Evolutionary conservation across 2,797 vertebrate species (phyloP), one percentile per base, ranked within the genome.

Genomic region (Gallinago nigripennis): DNA sequence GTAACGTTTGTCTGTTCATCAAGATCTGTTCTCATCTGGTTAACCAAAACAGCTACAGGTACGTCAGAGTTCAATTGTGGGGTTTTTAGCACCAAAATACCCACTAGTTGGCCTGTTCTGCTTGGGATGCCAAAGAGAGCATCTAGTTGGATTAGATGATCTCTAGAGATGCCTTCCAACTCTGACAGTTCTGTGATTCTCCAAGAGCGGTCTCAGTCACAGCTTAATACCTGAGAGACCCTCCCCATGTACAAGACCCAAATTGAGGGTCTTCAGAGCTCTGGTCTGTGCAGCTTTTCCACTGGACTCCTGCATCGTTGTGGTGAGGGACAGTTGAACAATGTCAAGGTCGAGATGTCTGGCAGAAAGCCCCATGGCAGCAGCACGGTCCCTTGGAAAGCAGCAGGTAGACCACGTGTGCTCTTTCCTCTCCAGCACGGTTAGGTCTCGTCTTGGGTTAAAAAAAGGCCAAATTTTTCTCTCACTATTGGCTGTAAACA

Each of bases 271-370:
- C 28, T 64, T 23, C n/a, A 75, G 33, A 30, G 48, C 33, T 85
- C 43, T 76, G 27, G 24, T 37, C 48, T 33, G 11, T 50, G 15
- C 18, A 8, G 8, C 19, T 39, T 30, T 66, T 48, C 18, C 27
- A 12, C 24, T 19, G 70, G 68, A n/a, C 0, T 2, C 7, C 28
- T 30, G 23, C 46, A 6, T 54, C 1, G 1, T 35, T 41, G 24
- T 30, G 73, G 8, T 39, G 54, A 56, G 71, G 37, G 56, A 53
- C 2, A 6, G 18, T 37, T 46, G 15, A 61, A 12, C 25, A 35
- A 39, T 2, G 0, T 8, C 1, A 1, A 9, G 21, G 14, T 27
- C 0, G 0, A 64, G 39, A 27, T 37, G 16, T 20, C 58, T 18
- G 33, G 24, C 31, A 54, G 50, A 46, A 46, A 54, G 31, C 3